phyloP scores from a whole-genome alignment of 2,797 vertebrate species.

The Ctenosaura bakeri region DNA sequence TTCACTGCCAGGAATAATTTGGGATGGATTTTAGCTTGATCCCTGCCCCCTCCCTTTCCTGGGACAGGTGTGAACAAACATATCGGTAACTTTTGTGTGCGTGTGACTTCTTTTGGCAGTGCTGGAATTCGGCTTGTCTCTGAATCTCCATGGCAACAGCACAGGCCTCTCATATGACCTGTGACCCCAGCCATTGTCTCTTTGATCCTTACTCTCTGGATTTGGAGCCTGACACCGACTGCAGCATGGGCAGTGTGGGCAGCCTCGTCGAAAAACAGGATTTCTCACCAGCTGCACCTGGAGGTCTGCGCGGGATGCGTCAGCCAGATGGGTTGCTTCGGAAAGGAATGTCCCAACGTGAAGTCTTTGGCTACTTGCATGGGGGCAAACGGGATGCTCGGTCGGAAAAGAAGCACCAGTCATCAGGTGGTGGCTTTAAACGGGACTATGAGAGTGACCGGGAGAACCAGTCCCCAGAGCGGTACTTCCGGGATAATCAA shows the following conservation, averaged over 20 bases:
- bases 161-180: slow-evolving; percentile 89
- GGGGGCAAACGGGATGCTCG: slow-evolving; percentile 92
- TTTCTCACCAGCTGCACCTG: slow-evolving; percentile 82
- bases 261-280: slow-evolving; percentile 95
- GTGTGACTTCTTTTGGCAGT: slow-evolving; percentile 78
- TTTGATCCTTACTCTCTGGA: slow-evolving; percentile 77
- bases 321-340: slow-evolving; percentile 90
- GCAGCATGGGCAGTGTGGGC: slow-evolving; percentile 96
- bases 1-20: background rate
- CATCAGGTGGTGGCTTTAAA: slow-evolving; percentile 79
- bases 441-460: slow-evolving; percentile 83
- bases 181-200: slow-evolving; percentile 84
- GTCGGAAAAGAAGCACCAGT: slow-evolving; percentile 82
- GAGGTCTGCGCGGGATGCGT: slow-evolving; percentile 87
- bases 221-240: slow-evolving; percentile 71
- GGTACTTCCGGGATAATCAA: slow-evolving; percentile 86
- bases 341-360: slow-evolving; percentile 92
- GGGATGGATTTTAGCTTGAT: background rate
- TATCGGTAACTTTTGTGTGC: slow-evolving; percentile 47
- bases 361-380: slow-evolving; percentile 95
- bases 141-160: slow-evolving; percentile 96
- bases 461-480: slow-evolving; percentile 86
- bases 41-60: background rate
- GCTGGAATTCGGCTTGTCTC: slow-evolving; percentile 76
- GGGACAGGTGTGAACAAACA: background rate